These are phyloP conservation scores for Anas bernieri DNA, from an alignment of 2,797 vertebrate species.

Conservation along the genomic window DNA sequence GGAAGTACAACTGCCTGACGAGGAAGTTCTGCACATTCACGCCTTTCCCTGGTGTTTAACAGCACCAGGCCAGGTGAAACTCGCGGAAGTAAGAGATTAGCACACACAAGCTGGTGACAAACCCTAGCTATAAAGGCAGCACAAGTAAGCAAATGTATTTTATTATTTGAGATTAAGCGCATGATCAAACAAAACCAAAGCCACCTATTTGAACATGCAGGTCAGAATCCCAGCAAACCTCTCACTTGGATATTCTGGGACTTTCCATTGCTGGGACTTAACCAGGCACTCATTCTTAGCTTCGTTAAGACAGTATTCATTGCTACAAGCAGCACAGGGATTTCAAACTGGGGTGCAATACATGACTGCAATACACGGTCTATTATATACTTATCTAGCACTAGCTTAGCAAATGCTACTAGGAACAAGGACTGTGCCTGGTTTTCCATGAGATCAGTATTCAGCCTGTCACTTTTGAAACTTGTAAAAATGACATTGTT, in stretches of 20 bases:
- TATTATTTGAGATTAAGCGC: background rate
- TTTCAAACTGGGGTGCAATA: background rate
- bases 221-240: background rate
- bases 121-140: background rate
- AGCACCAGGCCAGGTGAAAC: background rate
- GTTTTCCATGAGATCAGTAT: background rate
- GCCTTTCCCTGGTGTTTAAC: background rate
- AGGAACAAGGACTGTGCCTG: background rate
- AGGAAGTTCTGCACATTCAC: background rate
- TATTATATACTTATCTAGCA: background rate
- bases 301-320: background rate
- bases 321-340: fast-evolving
- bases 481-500: background rate
- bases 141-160: background rate
- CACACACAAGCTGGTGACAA: background rate
- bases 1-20: background rate
- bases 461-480: background rate
- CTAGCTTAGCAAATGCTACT: background rate
- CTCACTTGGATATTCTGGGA: fast-evolving
- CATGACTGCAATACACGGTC: background rate
- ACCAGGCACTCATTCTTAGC: background rate
- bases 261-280: background rate
- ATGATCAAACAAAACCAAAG: conserved; percentile 1
- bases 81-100: background rate
- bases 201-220: background rate